These are phyloP conservation scores for Drosophila sucinea DNA, from an alignment of 1,140 invertebrate genomes.

Conservation along the genomic window DNA sequence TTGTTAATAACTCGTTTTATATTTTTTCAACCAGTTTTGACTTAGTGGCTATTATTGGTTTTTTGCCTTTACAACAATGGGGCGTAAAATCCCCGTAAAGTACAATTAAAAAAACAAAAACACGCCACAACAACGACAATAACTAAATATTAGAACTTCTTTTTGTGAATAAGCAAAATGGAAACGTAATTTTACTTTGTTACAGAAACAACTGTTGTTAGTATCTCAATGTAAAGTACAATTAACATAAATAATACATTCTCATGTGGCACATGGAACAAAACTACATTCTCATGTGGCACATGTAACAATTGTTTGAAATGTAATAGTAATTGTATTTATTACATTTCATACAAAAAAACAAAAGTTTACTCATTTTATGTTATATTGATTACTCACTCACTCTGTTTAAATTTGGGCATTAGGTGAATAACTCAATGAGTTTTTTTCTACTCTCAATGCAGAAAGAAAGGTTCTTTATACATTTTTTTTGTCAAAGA, in stretches of 20 bases:
- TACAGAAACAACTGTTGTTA: background rate
- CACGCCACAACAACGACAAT: background rate
- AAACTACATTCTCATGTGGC: background rate
- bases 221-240: background rate
- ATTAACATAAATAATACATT: too few species aligned
- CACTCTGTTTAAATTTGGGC: too few species aligned
- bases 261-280: too few species aligned
- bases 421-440: too few species aligned
- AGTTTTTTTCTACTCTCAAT: too few species aligned
- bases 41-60: slow-evolving; percentile 20
- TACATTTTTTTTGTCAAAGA: too few species aligned
- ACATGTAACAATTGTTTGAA: background rate
- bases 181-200: background rate
- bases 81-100: slow-evolving; percentile 7
- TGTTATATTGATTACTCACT: too few species aligned
- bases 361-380: background rate
- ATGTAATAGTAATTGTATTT: background rate
- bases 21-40: slow-evolving; percentile 32
- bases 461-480: too few species aligned
- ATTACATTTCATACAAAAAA: background rate
- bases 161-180: background rate
- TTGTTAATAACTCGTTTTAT: slow-evolving; percentile 31
- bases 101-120: slow-evolving; percentile 10
- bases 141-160: slow-evolving; percentile 7
- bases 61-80: slow-evolving; percentile 21